phyloP scores from a whole-genome alignment of 2,113 vertebrate species.

The Rhizomys pruinosus region DNA sequence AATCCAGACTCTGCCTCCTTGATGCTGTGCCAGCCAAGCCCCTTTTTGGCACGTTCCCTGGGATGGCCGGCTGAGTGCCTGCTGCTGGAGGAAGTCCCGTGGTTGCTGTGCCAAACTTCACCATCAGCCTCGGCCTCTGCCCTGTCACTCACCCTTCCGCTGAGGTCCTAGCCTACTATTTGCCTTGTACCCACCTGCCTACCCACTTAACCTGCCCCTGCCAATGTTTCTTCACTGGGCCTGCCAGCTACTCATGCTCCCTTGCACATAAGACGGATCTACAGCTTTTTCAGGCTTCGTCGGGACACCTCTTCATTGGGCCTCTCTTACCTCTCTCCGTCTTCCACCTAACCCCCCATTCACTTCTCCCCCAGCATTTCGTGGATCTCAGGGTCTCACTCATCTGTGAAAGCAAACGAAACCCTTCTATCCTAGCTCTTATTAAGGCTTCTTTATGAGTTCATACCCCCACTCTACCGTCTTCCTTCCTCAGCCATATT shows the following conservation, averaged over 20 bases:
- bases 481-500: not conserved
- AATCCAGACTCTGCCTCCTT: conserved; percentile 60
- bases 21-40: conserved; percentile 44
- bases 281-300: not conserved
- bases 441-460: not conserved
- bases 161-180: not conserved
- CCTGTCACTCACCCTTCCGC: not conserved
- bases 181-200: not conserved
- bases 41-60: conserved; percentile 54
- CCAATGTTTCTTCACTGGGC: not conserved
- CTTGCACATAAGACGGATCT: not conserved
- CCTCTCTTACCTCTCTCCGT: not conserved
- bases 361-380: not conserved
- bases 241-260: not conserved
- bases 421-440: not conserved
- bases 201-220: not conserved
- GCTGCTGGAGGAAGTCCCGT: conserved; percentile 54
- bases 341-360: not conserved
- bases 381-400: not conserved
- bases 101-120: not conserved
- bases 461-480: not conserved
- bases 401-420: conserved; percentile 19
- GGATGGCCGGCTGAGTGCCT: conserved; percentile 10
- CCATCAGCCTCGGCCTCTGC: not conserved
- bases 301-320: not conserved